Evolutionary conservation across 2,888 invertebrate species (phyloP), one percentile per base, ranked within the genome.

Genomic region (Morpho achilles): DNA sequence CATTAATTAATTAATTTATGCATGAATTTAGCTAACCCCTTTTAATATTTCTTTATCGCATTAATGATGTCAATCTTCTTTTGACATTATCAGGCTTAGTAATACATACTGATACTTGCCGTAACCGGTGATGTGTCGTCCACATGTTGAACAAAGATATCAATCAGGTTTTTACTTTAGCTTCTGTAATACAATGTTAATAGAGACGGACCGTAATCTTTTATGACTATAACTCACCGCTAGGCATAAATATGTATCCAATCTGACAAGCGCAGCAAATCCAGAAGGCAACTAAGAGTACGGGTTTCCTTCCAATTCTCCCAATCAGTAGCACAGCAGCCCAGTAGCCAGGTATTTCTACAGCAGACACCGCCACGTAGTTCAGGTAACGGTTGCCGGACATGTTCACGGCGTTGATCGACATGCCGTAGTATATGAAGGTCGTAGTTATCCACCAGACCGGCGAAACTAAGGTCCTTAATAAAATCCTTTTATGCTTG

Each of bases 311-410:
- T 1, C 95, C 94, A 8, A 93, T 74, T 56, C 90, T 87, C 70
- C 94, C 93, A 72, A 95, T 86, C 48, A 94, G 79, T 22, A 93
- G 75, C 58, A 93, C 93, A 0, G 94, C 93, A n/a, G 93, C 75
- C 74, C 94, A 87, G 73, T 94, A 94, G 0, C 94, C 95, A 0
- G 96, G 96, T 60, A 96, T 93, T 80, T 96, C 96, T 3, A 94
- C 91, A 32, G 32, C 32, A 0, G 90, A 82, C 1, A 92, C 91
- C 46, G 92, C 72, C 8, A 94, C 93, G 70, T 66, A 95, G 75
- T 95, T 95, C 8, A 94, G 69, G 72, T 95, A 95, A 68, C 93
- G 92, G 73, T 95, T 92, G 7, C 94, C 94, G 23, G 92, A 91
- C 52, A 95, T 80, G 1, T 92, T 87, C 0, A 94, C 93, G 0